A percentile compares a stretch with the other conserved stretches of the same genome.
These are phyloP conservation scores for Hippasteria phrygiana DNA, from an alignment of 53 echinoderm and acorn worm species.

Conservation along the genomic window DNA sequence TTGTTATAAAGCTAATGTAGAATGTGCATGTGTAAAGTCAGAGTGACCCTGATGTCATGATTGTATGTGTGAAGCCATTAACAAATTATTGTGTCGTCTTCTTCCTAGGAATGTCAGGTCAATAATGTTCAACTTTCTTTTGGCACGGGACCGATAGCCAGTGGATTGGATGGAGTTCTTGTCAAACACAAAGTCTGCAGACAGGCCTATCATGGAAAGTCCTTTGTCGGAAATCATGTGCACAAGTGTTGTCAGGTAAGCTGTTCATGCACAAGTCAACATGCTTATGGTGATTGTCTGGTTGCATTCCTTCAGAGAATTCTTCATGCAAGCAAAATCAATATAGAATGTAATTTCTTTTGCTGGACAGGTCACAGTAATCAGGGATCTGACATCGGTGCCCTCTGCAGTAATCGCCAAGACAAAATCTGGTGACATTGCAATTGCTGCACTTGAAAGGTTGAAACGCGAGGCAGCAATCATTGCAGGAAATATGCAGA, in stretches of 20 bases:
- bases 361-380: background rate
- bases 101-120: background rate
- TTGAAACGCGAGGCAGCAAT: background rate
- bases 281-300: too few relatives aligned
- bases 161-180: background rate
- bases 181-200: slow-evolving; percentile 18
- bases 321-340: too few relatives aligned
- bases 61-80: too few relatives aligned
- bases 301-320: too few relatives aligned
- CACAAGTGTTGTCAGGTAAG: slow-evolving; percentile 32
- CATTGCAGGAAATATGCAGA: slow-evolving; percentile 2
- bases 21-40: too few relatives aligned
- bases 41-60: too few relatives aligned
- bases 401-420: background rate
- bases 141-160: slow-evolving; percentile 9
- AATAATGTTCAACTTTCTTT: background rate
- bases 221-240: slow-evolving; percentile 25
- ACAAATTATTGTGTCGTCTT: background rate
- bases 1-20: too few relatives aligned
- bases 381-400: background rate
- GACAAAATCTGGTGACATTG: slow-evolving; percentile 1
- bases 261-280: too few relatives aligned
- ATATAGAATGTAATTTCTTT: too few relatives aligned
- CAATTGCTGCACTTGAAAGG: background rate
- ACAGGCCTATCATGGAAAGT: slow-evolving; percentile 15